Conservation (phyloP, 92 coral and sea anemone species). For the Palythoa heliodiscus region DNA sequence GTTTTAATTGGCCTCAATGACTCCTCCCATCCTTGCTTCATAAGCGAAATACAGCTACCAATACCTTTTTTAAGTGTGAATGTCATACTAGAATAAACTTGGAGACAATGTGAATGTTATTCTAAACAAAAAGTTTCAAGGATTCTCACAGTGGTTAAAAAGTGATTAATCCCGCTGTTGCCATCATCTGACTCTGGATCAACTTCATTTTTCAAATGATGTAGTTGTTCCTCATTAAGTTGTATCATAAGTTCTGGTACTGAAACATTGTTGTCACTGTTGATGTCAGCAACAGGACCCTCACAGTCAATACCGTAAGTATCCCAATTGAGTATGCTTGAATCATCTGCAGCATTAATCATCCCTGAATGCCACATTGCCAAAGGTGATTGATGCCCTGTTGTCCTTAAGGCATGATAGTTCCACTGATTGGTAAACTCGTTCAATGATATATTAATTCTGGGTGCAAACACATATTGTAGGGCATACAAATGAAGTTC, state of each 20-base stretch:
- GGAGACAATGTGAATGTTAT: no score
- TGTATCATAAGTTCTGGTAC: background rate
- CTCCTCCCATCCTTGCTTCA: no score
- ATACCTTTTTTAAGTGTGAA: no score
- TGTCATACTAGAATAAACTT: no score
- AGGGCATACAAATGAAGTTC: background rate
- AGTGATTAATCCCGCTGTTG: background rate
- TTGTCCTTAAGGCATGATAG: background rate
- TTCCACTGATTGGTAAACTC: background rate
- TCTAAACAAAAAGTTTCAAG: background rate
- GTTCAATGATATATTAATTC: background rate
- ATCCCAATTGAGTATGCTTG: background rate
- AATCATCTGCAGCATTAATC: background rate
- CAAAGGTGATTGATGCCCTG: background rate
- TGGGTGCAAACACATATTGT: background rate
- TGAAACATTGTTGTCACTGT: background rate
- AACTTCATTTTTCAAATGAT: no score
- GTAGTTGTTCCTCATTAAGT: background rate
- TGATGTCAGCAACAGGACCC: background rate
- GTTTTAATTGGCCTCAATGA: no score
- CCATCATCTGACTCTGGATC: background rate
- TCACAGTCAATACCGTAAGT: background rate
- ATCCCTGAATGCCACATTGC: background rate
- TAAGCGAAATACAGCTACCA: no score
- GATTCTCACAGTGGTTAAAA: background rate